Evolutionary conservation across 2,113 vertebrate species (phyloP), one percentile per base, ranked within the genome.

Genomic region (Pelusios castaneus): DNA sequence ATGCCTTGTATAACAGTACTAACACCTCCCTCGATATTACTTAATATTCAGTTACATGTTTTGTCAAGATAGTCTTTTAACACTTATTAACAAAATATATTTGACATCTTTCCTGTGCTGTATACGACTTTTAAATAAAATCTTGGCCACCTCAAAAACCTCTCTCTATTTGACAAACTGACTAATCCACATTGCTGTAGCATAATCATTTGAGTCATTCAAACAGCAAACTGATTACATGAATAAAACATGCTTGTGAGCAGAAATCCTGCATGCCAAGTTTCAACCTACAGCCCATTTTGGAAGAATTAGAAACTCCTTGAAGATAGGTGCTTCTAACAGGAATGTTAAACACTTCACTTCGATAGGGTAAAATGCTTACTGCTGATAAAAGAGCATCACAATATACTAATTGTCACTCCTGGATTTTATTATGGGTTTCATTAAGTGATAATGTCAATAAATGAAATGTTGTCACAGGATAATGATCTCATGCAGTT

Each of bases 401-500:
- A 70, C 63, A 67, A 49, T n/a, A 3, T 0, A 0, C 77, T 29
- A 60, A 4, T 9, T 3, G 2, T 22, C 29, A 10, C 29, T 14
- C 29, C 52, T 58, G 45, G 70, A 47, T 86, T 16, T 89, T 51
- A 22, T 0, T 17, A 4, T 25, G 82, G 77, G 80, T 56, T 83
- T 29, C 2, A 0, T 21, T 34, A 34, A 0, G 29, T 5, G 78
- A 0, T 2, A 54, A 45, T 9, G 54, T 63, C 85, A 43, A 3
- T 4, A 43, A 70, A 2, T 1, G 8, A 10, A 27, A 10, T 2
- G 51, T 0, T 63, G 80, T 11, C 63, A 79, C 27, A 80, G 43
- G 58, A 73, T 12, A 22, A 87, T 0, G 1, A 8, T 7, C 81
- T 45, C 43, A 10, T 0, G 0, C 60, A 1, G 0, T 0, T 25